These are phyloP conservation scores for Stegastes partitus DNA, from an alignment of 2,113 vertebrate genomes.

Conservation along the genomic window DNA sequence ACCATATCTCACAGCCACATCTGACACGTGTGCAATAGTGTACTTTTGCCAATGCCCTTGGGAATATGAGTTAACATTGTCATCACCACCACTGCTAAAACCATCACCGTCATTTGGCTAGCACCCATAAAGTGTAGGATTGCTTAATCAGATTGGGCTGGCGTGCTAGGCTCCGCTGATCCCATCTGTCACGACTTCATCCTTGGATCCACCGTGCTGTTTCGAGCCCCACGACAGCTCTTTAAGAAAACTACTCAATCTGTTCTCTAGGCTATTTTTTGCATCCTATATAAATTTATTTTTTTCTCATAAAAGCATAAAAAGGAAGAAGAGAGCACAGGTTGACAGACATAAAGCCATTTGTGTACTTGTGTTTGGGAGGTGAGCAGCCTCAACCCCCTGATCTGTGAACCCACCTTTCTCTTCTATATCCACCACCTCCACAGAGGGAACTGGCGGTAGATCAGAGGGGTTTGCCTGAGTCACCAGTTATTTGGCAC, in stretches of 20 bases:
- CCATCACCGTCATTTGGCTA: slow-evolving; percentile 37
- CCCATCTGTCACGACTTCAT: slow-evolving; percentile 79
- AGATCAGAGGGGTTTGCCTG: slow-evolving; percentile 56
- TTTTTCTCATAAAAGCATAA: background rate
- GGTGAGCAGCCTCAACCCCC: background rate
- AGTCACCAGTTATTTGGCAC: slow-evolving; percentile 53
- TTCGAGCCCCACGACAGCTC: slow-evolving; percentile 62
- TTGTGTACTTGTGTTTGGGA: background rate
- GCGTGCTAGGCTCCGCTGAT: slow-evolving; percentile 63
- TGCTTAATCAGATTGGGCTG: slow-evolving; percentile 60
- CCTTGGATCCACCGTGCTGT: slow-evolving; percentile 58
- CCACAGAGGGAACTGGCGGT: slow-evolving; percentile 40
- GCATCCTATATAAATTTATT: slow-evolving; percentile 49
- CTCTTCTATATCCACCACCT: slow-evolving; percentile 5
- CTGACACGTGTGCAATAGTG: slow-evolving; percentile 18
- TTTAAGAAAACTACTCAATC: slow-evolving; percentile 76
- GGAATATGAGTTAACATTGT: slow-evolving; percentile 35
- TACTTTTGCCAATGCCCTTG: slow-evolving; percentile 9
- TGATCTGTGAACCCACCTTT: slow-evolving; percentile 17
- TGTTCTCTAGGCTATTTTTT: slow-evolving; percentile 73
- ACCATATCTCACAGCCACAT: slow-evolving; percentile 25
- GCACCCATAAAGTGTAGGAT: slow-evolving; percentile 32
- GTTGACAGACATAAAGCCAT: slow-evolving; percentile 2
- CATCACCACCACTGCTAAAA: slow-evolving; percentile 24
- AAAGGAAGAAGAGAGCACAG: background rate